These are phyloP conservation scores for Drosophila chauvacae DNA, from an alignment of 1,140 invertebrate genomes.

Conservation along the genomic window DNA sequence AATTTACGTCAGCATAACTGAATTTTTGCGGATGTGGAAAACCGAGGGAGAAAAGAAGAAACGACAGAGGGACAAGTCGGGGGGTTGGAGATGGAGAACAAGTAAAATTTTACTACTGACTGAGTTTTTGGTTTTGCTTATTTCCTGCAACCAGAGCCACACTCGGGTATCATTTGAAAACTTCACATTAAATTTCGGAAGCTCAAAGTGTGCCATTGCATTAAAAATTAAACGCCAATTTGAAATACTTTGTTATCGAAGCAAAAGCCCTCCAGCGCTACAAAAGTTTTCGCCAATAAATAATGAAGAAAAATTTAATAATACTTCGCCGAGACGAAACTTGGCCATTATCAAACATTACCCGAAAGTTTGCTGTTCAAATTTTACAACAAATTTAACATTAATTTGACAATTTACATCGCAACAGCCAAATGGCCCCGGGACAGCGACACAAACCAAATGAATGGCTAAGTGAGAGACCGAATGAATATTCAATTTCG, in stretches of 20 bases:
- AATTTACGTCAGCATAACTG: conserved; percentile 61
- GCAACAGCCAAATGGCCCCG: conserved; percentile 46
- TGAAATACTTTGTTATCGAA: conserved; percentile 53
- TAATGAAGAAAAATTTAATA: conserved; percentile 66
- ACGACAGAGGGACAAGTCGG: conserved; percentile 7
- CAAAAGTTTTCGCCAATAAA: conserved; percentile 62
- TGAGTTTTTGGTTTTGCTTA: conserved; percentile 26
- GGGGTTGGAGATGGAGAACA: conserved; percentile 4
- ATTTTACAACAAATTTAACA: conserved; percentile 82
- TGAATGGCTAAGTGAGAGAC: conserved; percentile 28
- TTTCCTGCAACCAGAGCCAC: conserved; percentile 12
- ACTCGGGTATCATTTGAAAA: conserved; percentile 9
- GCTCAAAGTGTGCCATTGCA: conserved; percentile 7
- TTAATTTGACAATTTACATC: conserved; percentile 74
- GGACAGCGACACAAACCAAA: conserved; percentile 21
- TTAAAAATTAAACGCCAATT: conserved; percentile 66
- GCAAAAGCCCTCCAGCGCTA: conserved; percentile 8
- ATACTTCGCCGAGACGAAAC: conserved; percentile 57
- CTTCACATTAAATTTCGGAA: conserved; percentile 12
- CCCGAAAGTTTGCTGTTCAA: conserved; percentile 49
- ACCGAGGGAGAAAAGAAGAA: conserved; percentile 26
- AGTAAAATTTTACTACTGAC: conserved; percentile 34
- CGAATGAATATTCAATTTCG: conserved; percentile 76
- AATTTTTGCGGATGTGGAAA: conserved; percentile 48
- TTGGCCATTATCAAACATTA: conserved; percentile 74